phyloP scores from a whole-genome alignment of 2,113 vertebrate genomes.

The Daboia siamensis region DNA sequence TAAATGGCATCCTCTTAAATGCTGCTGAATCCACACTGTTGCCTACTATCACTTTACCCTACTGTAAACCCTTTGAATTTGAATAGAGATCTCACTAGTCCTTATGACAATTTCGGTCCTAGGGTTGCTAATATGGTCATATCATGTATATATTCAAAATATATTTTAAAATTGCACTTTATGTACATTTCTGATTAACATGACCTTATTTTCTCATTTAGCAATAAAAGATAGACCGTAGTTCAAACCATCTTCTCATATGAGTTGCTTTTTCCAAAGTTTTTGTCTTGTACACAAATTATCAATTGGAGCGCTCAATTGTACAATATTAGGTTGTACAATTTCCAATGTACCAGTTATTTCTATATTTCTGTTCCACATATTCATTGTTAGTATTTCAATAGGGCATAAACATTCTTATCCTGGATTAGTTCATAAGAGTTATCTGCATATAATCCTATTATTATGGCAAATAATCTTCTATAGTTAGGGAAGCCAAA shows the following conservation, averaged over 20 bases:
- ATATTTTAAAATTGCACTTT: neutral
- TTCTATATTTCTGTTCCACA: neutral
- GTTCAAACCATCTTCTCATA: neutral
- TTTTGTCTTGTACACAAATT: neutral
- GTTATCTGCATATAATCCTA: neutral
- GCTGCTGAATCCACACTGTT: neutral
- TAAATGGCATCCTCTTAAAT: neutral
- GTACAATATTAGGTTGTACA: too few relatives aligned
- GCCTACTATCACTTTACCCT: neutral
- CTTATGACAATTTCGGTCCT: neutral
- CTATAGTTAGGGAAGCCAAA: conserved; percentile 1
- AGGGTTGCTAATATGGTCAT: neutral
- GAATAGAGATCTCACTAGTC: neutral
- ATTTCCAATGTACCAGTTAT: neutral
- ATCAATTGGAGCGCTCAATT: neutral
- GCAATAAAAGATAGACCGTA: neutral
- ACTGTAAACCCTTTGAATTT: neutral
- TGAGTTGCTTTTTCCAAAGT: neutral
- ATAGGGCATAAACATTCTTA: neutral
- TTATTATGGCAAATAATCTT: neutral
- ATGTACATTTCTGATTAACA: neutral
- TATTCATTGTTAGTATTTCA: neutral
- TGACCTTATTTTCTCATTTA: neutral
- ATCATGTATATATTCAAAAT: neutral
- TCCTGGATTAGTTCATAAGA: neutral